phyloP scores from a whole-genome alignment of 1,140 invertebrate species.

The Listronotus bonariensis region DNA sequence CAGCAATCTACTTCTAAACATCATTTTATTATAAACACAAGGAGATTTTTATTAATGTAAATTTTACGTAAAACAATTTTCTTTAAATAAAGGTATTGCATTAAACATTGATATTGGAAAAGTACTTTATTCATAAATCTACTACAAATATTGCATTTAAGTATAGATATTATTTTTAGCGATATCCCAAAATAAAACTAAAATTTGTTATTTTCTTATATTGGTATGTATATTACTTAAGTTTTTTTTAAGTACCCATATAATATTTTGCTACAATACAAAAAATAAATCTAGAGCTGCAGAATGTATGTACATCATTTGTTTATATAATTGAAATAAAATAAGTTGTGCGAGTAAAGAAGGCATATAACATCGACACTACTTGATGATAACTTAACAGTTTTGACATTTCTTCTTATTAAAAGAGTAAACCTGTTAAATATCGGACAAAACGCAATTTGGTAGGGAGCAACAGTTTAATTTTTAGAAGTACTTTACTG shows the following conservation, averaged over 20 bases:
- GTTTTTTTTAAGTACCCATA: conserved; percentile 35
- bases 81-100: conserved; percentile 16
- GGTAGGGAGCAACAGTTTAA: too few species aligned
- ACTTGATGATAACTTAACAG: conserved; percentile 8
- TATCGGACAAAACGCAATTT: too few species aligned
- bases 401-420: neutral
- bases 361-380: conserved; percentile 32
- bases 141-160: conserved; percentile 33
- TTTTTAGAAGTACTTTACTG: too few species aligned
- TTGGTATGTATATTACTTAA: conserved; percentile 25
- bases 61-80: conserved; percentile 11
- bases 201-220: conserved; percentile 22
- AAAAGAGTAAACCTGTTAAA: too few species aligned
- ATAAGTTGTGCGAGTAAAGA: conserved; percentile 36
- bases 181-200: conserved; percentile 37
- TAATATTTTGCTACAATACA: conserved; percentile 31
- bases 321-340: conserved; percentile 15
- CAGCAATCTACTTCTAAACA: conserved; percentile 36
- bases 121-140: conserved; percentile 22
- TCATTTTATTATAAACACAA: conserved; percentile 24
- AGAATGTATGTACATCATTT: conserved; percentile 35
- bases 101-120: conserved; percentile 28
- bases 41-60: conserved; percentile 1
- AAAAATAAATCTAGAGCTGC: conserved; percentile 35
- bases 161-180: conserved; percentile 20